Base-by-base conservation (phyloP, 2,113 vertebrate species). In the Ifrita kowaldi region DNA sequence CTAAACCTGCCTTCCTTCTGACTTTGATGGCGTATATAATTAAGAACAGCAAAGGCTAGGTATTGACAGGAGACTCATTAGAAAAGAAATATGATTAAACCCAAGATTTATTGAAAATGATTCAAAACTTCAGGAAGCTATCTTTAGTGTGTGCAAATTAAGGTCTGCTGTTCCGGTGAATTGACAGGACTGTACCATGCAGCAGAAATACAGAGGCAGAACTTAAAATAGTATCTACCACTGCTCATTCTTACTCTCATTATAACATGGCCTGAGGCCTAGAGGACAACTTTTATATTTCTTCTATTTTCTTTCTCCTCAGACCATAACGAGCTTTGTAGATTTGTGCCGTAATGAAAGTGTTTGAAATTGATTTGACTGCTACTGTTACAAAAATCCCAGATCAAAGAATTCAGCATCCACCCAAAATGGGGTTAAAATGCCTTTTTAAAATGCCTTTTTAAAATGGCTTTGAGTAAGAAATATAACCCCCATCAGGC, bases 351-450 rank as follows among this genome's bases (percentile, higher is more conserved):
- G 73, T 91, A 98, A 97, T 96, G 93, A 96, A 97, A 97, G 92
- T 98, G 96, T 96, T 97, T 96, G 85, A 97, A 98, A 98, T 95
- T 93, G 95, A 96, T 97, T 97, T 98, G 97, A 96, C 87, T 97
- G 87, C 86, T 97, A 85, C 67, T 95, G 90, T 90, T 97, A 81
- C 76, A 90, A 97, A 95, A 96, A 78, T 89, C 92, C 37, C 57
- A 89, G 93, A 98, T 97, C 96, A 98, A 98, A 98, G 89, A 83
- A 92, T 84, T 74, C 80, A 93, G 74, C n/a, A 85, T 63, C 74
- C 56, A 27, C 30, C 59, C 83, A 96, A 95, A 97, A 74, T 73
- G 39, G 16, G 64, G 78, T 75, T 67, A 76, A 81, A 79, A 87
- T 63, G 21, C 53, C 65, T 47, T 49, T 49, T 73, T 67, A 76